phyloP scores from a whole-genome alignment of 92 coral and sea anemone species.

The Epizoanthus rinbou region DNA sequence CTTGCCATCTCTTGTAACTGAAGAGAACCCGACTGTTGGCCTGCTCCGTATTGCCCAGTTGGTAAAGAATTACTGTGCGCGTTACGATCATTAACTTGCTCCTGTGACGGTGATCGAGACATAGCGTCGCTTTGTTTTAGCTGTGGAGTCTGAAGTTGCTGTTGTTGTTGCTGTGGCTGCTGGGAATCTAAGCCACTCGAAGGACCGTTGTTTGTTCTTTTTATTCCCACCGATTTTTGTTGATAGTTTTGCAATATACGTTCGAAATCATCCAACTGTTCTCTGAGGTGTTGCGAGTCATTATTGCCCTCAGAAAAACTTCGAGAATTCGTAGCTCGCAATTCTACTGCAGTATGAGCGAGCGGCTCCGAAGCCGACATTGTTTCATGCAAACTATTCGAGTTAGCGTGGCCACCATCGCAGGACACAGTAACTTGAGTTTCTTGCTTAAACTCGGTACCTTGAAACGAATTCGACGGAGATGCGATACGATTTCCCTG shows the following conservation, averaged over 20 bases:
- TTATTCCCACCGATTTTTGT: conserved; percentile 42
- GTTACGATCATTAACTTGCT: conserved; percentile 43
- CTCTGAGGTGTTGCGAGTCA: conserved; percentile 49
- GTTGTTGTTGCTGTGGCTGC: conserved; percentile 60
- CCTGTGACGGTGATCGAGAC: conserved; percentile 43
- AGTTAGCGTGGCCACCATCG: conserved; percentile 57
- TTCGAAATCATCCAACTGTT: conserved; percentile 76
- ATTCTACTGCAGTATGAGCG: conserved; percentile 38
- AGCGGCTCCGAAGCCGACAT: conserved; percentile 46
- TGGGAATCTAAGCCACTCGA: conserved; percentile 52
- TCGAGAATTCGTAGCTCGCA: conserved; percentile 44
- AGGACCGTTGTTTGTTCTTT: conserved; percentile 47
- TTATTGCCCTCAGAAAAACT: conserved; percentile 57
- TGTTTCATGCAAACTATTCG: conserved; percentile 43
- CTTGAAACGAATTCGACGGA: conserved; percentile 54
- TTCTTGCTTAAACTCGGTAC: conserved; percentile 81
- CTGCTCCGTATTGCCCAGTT: conserved; percentile 20
- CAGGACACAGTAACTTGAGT: conserved; percentile 62
- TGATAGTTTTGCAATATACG: conserved; percentile 63
- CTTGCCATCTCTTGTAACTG: conserved; percentile 85
- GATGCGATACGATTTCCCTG: conserved; percentile 46
- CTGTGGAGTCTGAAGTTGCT: conserved; percentile 56
- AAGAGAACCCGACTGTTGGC: conserved; percentile 59
- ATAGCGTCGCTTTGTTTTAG: conserved; percentile 46
- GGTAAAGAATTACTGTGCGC: conserved; percentile 46